phyloP scores from a whole-genome alignment of 2,888 invertebrate species.

The Venusia cambrica region DNA sequence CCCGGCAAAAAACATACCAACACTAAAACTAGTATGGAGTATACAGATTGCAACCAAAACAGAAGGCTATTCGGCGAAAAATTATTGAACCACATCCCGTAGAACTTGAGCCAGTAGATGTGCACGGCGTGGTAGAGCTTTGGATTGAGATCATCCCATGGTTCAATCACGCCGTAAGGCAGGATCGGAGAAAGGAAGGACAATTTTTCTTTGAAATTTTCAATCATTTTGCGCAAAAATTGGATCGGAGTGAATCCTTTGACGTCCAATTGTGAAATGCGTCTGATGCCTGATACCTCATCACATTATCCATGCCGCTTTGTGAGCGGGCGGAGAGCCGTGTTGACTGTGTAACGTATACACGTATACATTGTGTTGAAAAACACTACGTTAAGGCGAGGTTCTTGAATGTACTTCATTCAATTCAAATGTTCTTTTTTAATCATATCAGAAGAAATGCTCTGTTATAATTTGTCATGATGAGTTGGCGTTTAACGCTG shows the following conservation, averaged over 20 bases:
- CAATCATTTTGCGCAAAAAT: constrained; percentile 32
- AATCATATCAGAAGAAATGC: too few relatives aligned
- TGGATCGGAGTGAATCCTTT: constrained; percentile 38
- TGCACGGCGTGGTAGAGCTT: constrained; percentile 67
- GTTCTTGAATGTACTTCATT: too few relatives aligned
- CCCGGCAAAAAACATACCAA: constrained; percentile 75
- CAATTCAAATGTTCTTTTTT: too few relatives aligned
- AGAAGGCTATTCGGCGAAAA: constrained; percentile 44
- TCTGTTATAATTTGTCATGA: too few relatives aligned
- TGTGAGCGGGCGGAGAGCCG: constrained; percentile 42
- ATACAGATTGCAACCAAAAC: constrained; percentile 63
- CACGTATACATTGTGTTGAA: constrained; percentile 56
- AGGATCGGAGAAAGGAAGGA: constrained; percentile 44
- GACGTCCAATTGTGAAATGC: constrained; percentile 51
- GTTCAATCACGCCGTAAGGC: constrained; percentile 62
- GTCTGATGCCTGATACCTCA: constrained; percentile 45
- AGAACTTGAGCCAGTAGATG: constrained; percentile 75
- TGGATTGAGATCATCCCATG: constrained; percentile 68
- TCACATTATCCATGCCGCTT: constrained; percentile 39
- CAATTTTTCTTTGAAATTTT: constrained; percentile 48
- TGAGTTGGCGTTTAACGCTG: too few relatives aligned
- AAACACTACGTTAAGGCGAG: constrained; percentile 54
- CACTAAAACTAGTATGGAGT: constrained; percentile 59
- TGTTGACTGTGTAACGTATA: constrained; percentile 54
- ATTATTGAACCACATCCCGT: constrained; percentile 73